These are phyloP conservation scores for Gryllus longicercus DNA, from an alignment of 2,888 invertebrate species.

Conservation along the genomic window DNA sequence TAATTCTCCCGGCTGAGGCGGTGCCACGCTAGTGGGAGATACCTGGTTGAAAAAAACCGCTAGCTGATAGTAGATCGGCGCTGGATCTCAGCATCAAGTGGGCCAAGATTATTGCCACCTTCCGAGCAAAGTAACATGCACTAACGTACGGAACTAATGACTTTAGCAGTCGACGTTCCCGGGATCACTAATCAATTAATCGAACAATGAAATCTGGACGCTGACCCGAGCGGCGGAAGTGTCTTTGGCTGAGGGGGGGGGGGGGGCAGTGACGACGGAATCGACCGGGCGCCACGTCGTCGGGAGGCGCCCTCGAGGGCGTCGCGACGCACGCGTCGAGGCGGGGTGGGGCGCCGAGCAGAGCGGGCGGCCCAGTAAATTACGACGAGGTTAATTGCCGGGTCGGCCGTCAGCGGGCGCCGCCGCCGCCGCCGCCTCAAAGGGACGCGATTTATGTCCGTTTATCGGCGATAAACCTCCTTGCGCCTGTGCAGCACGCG, in stretches of 20 bases:
- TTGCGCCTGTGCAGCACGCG: background rate
- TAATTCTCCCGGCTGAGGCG: no score
- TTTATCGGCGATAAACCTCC: conserved; percentile 10
- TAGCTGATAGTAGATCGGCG: no score
- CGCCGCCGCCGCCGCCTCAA: conserved; percentile 17
- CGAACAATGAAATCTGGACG: no score
- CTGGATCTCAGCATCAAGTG: no score
- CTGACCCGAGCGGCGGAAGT: no score
- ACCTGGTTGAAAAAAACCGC: no score
- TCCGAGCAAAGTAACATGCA: no score
- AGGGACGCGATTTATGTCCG: conserved; percentile 17
- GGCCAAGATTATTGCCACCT: no score
- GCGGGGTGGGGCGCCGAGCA: background rate
- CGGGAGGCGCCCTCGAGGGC: background rate
- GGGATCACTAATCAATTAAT: no score
- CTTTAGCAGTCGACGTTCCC: no score
- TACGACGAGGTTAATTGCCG: conserved; percentile 9
- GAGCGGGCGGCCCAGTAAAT: background rate
- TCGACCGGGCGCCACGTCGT: background rate
- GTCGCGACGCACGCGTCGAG: background rate
- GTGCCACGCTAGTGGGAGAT: no score
- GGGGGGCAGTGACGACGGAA: background rate
- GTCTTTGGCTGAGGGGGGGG: background rate
- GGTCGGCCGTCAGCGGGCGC: conserved; percentile 10
- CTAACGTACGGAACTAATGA: no score